Evolutionary conservation across 2,797 vertebrate species (phyloP).

Genomic region (Picus viridis): DNA sequence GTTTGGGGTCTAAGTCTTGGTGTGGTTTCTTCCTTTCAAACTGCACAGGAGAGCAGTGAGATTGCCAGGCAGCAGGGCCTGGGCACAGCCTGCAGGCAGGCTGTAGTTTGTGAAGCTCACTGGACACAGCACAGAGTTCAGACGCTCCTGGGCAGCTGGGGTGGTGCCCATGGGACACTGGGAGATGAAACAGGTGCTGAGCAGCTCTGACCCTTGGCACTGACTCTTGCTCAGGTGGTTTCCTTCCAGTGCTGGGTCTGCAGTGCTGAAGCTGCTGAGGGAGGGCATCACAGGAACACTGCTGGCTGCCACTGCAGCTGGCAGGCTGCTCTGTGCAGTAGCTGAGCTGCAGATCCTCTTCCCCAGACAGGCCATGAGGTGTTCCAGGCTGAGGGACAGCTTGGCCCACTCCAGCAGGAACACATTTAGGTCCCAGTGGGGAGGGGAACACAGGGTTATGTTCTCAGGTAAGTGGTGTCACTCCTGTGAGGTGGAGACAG

Average conservation of each 20-base stretch:
- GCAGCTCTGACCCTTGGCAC: not conserved
- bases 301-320: not conserved
- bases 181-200: not conserved
- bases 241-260: not conserved
- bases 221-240: not conserved
- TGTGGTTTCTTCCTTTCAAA: not conserved
- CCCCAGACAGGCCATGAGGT: accelerated
- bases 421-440: accelerated
- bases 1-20: not conserved
- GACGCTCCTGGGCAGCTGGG: not conserved
- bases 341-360: not conserved
- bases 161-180: not conserved
- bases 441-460: accelerated
- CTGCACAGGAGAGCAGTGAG: not conserved
- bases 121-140: not conserved
- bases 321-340: not conserved
- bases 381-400: not conserved
- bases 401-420: not conserved
- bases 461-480: not conserved
- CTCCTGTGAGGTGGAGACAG: not conserved
- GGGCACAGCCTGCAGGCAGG: not conserved
- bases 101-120: not conserved
- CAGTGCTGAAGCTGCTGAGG: not conserved
- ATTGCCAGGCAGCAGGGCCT: not conserved
- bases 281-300: not conserved